phyloP scores from a whole-genome alignment of 2,888 invertebrate genomes.

The Heteromyza rotundicornis region DNA sequence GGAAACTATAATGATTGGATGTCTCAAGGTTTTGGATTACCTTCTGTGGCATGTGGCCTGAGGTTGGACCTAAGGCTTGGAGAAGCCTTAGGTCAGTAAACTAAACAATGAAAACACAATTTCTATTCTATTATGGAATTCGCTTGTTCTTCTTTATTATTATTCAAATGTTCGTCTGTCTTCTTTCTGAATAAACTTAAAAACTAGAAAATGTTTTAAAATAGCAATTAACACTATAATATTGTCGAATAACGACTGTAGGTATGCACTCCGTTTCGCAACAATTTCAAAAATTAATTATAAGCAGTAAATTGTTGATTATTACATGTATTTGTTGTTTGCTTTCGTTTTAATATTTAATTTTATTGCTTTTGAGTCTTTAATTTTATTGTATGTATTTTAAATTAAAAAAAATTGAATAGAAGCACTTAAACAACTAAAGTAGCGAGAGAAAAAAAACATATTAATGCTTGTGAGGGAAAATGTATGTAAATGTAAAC shows the following conservation, averaged over 20 bases:
- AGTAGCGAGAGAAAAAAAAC: not conserved
- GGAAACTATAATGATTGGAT: too few relatives aligned
- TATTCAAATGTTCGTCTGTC: conserved; percentile 46
- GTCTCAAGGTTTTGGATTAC: too few relatives aligned
- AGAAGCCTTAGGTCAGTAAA: too few relatives aligned
- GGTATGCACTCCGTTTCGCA: too few relatives aligned
- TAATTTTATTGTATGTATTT: conserved; percentile 30
- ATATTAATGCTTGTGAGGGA: too few relatives aligned
- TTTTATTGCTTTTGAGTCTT: conserved; percentile 55
- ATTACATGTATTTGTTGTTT: conserved; percentile 1
- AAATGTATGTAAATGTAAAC: too few relatives aligned
- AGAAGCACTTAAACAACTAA: not conserved
- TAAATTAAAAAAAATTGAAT: not conserved
- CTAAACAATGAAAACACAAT: not conserved
- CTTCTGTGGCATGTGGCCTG: too few relatives aligned
- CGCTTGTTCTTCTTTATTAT: conserved; percentile 42
- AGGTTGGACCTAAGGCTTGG: too few relatives aligned
- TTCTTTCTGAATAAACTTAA: conserved; percentile 34
- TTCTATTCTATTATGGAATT: conserved; percentile 28
- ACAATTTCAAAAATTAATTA: conserved; percentile 11
- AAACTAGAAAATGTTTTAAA: conserved; percentile 5
- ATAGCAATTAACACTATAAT: conserved; percentile 23
- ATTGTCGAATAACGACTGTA: conserved; percentile 18
- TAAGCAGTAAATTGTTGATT: conserved; percentile 21
- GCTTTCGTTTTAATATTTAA: too few relatives aligned